Evolutionary conservation across 2,888 invertebrate species (phyloP), one percentile per base, ranked within the genome.

Genomic region (Spatulosminthurus flaviceps): DNA sequence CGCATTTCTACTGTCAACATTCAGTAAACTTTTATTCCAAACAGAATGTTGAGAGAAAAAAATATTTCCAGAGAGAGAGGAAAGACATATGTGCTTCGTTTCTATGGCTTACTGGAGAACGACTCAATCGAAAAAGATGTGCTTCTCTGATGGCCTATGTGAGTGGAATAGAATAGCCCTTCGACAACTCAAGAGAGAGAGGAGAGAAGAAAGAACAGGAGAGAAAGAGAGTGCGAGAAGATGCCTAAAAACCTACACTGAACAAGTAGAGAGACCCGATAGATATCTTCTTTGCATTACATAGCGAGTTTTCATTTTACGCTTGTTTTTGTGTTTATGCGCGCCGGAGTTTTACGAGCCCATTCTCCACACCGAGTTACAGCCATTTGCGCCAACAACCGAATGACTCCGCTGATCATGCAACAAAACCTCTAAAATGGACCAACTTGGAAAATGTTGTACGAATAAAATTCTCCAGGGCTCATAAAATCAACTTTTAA

Each of bases 281-380:
- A 51, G 72, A 72, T 76, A 34, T 70, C 75, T 64, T 61, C 71
- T 72, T 72, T 43, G 66, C 79, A 80, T 67, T 71, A 70, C 71
- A 71, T 66, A 80, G 67, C n/a, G n/a, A 34, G 34, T 77, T 80
- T 80, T 76, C 78, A 78, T 82, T 82, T 82, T 80, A 80, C 77
- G 79, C 77, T 77, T 82, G 82, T 82, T 82, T 81, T 82, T 82
- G 70, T 82, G 82, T 82, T 82, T 82, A 82, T 81, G 78, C 79
- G 78, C 75, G 66, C 75, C 77, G 78, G 43, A 77, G 71, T 81
- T 81, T 82, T 82, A 82, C 77, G 82, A 81, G 79, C 78, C 79
- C 79, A 81, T 82, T 82, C 79, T 80, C 79, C 78, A 75, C 80
- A 79, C 78, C 77, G 73, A 78, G 82, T 80, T 75, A 80, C 80